These are phyloP conservation scores for Monopterus albus DNA, from an alignment of 2,113 vertebrate genomes.

Conservation along the genomic window DNA sequence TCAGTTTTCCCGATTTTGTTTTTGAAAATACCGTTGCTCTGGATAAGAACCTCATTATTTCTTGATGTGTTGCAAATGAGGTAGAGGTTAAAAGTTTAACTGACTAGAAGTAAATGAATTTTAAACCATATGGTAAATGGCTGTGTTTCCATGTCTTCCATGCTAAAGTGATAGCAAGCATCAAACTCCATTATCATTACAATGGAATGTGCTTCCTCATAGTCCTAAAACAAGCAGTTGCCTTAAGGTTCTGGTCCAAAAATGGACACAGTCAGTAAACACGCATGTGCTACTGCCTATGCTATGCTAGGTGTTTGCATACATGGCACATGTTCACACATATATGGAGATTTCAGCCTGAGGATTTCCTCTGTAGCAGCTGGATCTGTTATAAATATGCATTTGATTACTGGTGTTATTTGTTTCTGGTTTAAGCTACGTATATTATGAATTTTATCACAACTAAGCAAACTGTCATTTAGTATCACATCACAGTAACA, in stretches of 20 bases:
- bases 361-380: too few species aligned
- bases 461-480: too few species aligned
- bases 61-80: constrained; percentile 28
- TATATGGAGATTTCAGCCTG: too few species aligned
- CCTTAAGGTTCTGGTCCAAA: background rate
- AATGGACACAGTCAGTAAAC: background rate
- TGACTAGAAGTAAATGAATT: constrained; percentile 23
- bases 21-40: constrained; percentile 9
- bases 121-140: constrained; percentile 1
- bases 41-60: constrained; percentile 7
- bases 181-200: background rate
- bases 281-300: background rate
- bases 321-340: background rate
- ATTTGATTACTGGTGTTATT: too few species aligned
- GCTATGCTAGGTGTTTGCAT: background rate
- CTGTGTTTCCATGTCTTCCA: background rate
- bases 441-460: too few species aligned
- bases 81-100: constrained; percentile 31
- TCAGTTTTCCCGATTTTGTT: constrained; percentile 28
- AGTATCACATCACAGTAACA: too few species aligned
- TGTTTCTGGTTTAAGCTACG: too few species aligned
- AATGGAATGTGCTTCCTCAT: background rate
- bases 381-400: too few species aligned
- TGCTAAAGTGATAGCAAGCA: background rate
- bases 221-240: background rate